Conservation (phyloP, 2,113 vertebrate species). For the Tragulus kanchil region DNA sequence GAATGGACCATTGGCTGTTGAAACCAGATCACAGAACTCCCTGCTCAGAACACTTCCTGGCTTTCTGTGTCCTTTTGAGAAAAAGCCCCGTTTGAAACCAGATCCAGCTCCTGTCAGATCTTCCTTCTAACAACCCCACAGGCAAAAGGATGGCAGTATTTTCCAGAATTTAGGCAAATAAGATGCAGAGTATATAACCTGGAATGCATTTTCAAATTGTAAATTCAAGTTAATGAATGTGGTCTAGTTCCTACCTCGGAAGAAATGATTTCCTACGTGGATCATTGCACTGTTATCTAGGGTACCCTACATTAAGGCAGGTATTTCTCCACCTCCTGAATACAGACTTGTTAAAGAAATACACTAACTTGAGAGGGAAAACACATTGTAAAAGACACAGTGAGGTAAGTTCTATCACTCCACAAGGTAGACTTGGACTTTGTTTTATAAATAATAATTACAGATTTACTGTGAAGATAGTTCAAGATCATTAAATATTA, state of each 20-base stretch:
- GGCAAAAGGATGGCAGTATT: neutral
- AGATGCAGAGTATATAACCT: too few relatives aligned
- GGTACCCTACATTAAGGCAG: accelerated
- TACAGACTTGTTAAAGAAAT: neutral
- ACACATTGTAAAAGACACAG: neutral
- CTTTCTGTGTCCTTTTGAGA: neutral
- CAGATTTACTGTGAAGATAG: neutral
- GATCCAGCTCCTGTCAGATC: too few relatives aligned
- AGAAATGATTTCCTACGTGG: neutral
- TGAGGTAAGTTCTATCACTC: neutral
- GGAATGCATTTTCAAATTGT: neutral
- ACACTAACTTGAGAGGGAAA: neutral
- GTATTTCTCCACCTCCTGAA: neutral
- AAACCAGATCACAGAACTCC: too few relatives aligned
- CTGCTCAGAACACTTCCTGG: neutral
- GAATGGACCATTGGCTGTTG: accelerated
- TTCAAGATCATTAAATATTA: neutral
- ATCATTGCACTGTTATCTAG: too few relatives aligned
- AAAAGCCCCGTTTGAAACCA: too few relatives aligned
- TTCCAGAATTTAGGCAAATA: neutral
- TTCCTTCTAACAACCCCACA: neutral
- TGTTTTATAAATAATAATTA: neutral
- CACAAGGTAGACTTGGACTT: neutral
- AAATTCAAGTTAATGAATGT: neutral
- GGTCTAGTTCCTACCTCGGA: neutral